Evolutionary conservation across 2,888 invertebrate species (phyloP).

Genomic region (Trichopria drosophilae): DNA sequence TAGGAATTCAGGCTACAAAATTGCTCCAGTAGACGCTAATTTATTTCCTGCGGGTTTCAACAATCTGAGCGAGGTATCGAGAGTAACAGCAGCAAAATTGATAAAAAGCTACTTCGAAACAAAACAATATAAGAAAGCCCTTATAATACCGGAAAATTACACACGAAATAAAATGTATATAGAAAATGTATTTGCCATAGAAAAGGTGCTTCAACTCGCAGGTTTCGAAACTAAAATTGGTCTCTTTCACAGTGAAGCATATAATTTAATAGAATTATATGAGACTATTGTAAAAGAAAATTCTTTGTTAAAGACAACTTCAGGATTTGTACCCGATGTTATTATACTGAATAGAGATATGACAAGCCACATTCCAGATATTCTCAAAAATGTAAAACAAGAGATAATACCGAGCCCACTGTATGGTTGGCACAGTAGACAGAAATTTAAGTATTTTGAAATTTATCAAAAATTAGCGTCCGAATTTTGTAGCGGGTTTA

Average conservation of each 20-base stretch:
- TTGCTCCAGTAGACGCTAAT: constrained; percentile 26
- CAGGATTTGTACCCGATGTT: constrained; percentile 24
- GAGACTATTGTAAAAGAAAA: constrained; percentile 22
- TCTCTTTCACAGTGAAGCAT: constrained; percentile 14
- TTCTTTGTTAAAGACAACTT: constrained; percentile 23
- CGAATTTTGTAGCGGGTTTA: constrained; percentile 17
- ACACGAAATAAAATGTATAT: constrained; percentile 24
- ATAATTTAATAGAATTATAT: constrained; percentile 21
- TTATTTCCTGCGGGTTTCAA: constrained; percentile 25
- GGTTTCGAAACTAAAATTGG: constrained; percentile 20
- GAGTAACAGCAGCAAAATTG: constrained; percentile 18
- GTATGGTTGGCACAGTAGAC: constrained; percentile 18
- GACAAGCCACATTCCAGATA: constrained; percentile 21
- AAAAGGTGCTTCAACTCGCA: constrained; percentile 18
- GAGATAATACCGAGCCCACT: constrained; percentile 19
- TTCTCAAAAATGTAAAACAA: constrained; percentile 18
- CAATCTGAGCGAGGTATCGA: constrained; percentile 18
- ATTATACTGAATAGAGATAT: constrained; percentile 21
- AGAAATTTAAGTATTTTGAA: constrained; percentile 22
- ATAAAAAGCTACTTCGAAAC: constrained; percentile 24
- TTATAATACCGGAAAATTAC: constrained; percentile 25
- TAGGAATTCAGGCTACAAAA: constrained; percentile 24
- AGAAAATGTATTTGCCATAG: constrained; percentile 19
- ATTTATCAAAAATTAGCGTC: constrained; percentile 22
- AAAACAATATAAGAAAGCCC: constrained; percentile 19